Evolutionary conservation across 1,140 invertebrate genomes (phyloP).

Genomic region (Cydia amplana): DNA sequence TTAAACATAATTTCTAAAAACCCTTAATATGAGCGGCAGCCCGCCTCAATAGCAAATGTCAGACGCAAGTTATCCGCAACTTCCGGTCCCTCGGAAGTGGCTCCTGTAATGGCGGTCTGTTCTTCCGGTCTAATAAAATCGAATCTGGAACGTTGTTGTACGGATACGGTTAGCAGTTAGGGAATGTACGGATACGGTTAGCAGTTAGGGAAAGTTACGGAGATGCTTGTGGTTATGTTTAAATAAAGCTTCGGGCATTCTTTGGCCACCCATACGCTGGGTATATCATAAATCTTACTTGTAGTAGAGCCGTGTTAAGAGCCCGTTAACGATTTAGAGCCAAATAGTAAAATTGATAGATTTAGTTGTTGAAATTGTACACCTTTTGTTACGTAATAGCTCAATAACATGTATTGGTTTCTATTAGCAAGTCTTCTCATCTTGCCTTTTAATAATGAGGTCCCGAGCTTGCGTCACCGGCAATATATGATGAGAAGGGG

Average conservation of each 20-base stretch:
- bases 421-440: too few relatives aligned
- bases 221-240: neutral
- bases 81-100: constrained; percentile 30
- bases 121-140: constrained; percentile 38
- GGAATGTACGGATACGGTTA: neutral
- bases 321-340: too few relatives aligned
- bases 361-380: too few relatives aligned
- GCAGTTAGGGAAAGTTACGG: neutral
- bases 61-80: constrained; percentile 38
- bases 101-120: constrained; percentile 40
- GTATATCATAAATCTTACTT: neutral
- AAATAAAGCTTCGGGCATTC: constrained; percentile 5
- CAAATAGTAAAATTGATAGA: too few relatives aligned
- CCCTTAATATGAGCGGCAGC: neutral
- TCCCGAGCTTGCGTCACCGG: too few relatives aligned
- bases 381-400: too few relatives aligned
- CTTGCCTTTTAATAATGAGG: too few relatives aligned
- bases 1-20: neutral
- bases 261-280: neutral
- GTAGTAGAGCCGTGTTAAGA: too few relatives aligned
- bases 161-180: neutral
- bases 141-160: constrained; percentile 27
- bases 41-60: constrained; percentile 31
- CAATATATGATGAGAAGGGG: too few relatives aligned
- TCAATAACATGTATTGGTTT: too few relatives aligned